Conservation (phyloP, 2,888 invertebrate species). For the Cynaeus angustus region DNA sequence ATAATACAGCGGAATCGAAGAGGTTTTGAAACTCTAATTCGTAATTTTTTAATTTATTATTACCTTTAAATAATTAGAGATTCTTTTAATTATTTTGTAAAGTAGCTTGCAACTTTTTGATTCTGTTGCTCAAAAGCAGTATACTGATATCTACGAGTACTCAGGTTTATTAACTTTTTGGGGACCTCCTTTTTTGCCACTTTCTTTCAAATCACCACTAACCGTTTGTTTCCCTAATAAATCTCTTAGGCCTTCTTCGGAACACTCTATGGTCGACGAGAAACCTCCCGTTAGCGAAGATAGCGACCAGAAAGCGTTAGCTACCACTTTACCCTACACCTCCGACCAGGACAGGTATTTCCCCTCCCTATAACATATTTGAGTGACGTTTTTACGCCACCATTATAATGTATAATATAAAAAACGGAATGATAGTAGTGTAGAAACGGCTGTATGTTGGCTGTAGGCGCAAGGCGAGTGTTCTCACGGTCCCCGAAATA, state of each 20-base stretch:
- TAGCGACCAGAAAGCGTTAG: slow-evolving; percentile 65
- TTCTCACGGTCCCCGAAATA: slow-evolving; percentile 86
- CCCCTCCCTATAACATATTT: slow-evolving; percentile 8
- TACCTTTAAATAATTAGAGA: no score
- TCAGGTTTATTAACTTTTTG: slow-evolving; percentile 11
- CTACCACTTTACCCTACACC: slow-evolving; percentile 63
- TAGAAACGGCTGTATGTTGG: slow-evolving; percentile 67
- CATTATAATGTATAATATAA: slow-evolving; percentile 24
- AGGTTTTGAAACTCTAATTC: no score
- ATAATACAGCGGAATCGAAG: neutral
- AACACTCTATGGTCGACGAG: slow-evolving; percentile 57
- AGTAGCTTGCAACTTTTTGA: neutral
- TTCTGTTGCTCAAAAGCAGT: neutral
- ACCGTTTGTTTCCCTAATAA: slow-evolving; percentile 24
- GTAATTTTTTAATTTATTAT: no score
- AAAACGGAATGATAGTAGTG: slow-evolving; percentile 58
- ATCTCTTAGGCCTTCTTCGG: slow-evolving; percentile 13
- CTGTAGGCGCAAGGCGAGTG: slow-evolving; percentile 81
- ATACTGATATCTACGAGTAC: neutral
- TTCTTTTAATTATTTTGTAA: neutral
- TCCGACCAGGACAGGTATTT: slow-evolving; percentile 66
- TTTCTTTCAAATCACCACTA: slow-evolving; percentile 23
- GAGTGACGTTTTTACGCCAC: slow-evolving; percentile 24
- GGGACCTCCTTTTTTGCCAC: slow-evolving; percentile 15
- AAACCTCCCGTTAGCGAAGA: slow-evolving; percentile 64